These are phyloP conservation scores for Puffinus mauretanicus DNA, from an alignment of 2,113 vertebrate species.

Conservation along the genomic window DNA sequence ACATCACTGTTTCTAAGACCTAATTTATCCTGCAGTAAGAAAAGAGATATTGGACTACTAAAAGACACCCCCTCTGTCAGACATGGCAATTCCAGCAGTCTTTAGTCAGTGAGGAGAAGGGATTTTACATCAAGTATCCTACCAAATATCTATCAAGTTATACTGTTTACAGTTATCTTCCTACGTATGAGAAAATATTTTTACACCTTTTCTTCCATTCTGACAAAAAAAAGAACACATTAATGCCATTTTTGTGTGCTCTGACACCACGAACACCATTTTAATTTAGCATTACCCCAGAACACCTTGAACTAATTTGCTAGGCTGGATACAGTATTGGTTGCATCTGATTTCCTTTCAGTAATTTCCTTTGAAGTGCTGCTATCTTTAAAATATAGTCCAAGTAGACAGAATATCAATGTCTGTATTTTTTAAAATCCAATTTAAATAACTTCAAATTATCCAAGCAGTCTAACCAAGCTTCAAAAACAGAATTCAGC, in stretches of 20 bases:
- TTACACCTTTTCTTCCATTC: neutral
- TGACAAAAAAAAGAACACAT: neutral
- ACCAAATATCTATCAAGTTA: neutral
- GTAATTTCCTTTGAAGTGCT: conserved; percentile 72
- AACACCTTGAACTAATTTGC: conserved; percentile 68
- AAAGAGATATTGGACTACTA: neutral
- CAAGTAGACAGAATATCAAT: conserved; percentile 64
- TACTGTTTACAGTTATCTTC: neutral
- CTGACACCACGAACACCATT: neutral
- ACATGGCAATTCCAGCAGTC: neutral
- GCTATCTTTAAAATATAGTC: conserved; percentile 66
- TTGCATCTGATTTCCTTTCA: conserved; percentile 68
- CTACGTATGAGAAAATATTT: neutral
- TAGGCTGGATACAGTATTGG: conserved; percentile 46
- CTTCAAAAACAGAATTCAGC: conserved; percentile 27
- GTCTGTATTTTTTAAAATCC: conserved; percentile 61
- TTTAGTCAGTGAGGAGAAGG: neutral
- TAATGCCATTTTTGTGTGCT: neutral
- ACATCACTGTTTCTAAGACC: conserved; percentile 34
- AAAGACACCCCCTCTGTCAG: neutral
- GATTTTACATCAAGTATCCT: neutral
- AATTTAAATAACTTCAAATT: conserved; percentile 68
- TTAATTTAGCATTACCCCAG: conserved; percentile 63
- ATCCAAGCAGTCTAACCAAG: conserved; percentile 48
- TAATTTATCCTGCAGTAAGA: conserved; percentile 45